Base-by-base conservation (phyloP, 2,888 invertebrate species). In the Synanthedon andrenaeformis region DNA sequence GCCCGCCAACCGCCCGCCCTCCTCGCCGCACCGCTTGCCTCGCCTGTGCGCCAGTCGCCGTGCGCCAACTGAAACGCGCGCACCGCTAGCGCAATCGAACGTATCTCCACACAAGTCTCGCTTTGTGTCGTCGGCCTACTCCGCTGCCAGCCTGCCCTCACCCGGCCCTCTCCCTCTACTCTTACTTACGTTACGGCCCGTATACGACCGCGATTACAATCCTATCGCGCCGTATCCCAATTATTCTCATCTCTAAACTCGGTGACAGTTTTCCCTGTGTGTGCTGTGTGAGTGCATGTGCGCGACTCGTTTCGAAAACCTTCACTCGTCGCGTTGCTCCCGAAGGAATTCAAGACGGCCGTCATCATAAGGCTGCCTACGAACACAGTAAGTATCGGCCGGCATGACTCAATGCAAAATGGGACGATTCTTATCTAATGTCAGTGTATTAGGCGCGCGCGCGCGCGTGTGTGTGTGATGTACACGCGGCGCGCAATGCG, bases 11-110 rank as follows among this genome's bases (percentile, higher is more conserved):
- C 71, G 82, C 82, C 71, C 74, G 82, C 77, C 69, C 82, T 75
- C 82, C 76, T 81, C 82, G 76, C 83, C 51, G 51, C 56, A 49
- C 53, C 54, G 41, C 52, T 73, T 79, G 80, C 84, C 85, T 82
- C 72, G 83, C 82, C 83, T 82, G 23, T 23, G 86, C 84, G 84
- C 87, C 84, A 85, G 85, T 86, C 85, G 83, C 82, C 78, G 81
- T 85, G 85, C 86, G 85, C 85, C 85, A 84, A 85, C 86, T 82
- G 87, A 82, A 86, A 84, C 85, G 87, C 83, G 84, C 86, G 85
- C 87, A 85, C 86, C 76, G 80, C 77, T 82, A 79, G 79, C 78
- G 80, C 83, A 78, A 82, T 82, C 83, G 81, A 82, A 79, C 78
- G 76, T 77, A 76, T 71, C 74, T 35, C 35, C 70, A 72, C 70